Base-by-base conservation (phyloP, 2,797 vertebrate species). In the Anableps anableps region DNA sequence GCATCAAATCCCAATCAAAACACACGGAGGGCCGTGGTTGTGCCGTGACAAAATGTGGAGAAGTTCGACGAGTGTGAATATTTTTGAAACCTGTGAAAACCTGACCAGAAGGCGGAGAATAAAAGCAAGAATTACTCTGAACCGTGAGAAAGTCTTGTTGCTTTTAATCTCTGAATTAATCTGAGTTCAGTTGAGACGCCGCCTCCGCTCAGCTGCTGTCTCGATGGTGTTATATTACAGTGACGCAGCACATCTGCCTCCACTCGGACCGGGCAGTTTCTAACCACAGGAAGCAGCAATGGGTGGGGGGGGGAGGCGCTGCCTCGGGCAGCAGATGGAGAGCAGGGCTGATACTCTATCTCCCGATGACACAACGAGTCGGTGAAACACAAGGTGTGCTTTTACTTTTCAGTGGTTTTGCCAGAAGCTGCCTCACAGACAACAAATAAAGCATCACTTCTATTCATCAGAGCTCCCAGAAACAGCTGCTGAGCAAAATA, bases 321-420 rank as follows among this genome's bases (percentile, higher is more conserved):
- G 58, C 73, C 55, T 10, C 26, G 3, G 29, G 29, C 80, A 83
- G 81, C 93, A 93, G 92, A 90, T 91, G 92, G 91, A 83, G 26
- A 68, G 80, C 85, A 75, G 79, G 7, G 66, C 71, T 72, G 93
- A 88, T 51, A 92, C 81, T 83, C 76, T 47, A 87, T 75, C 80
- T 88, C 50, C 9, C 26, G 74, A 48, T 41, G 31, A 88, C 64
- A 36, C 75, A 77, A 50, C 0, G 1, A 72, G 84, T 80, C 83
- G 88, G 81, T 89, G 86, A 77, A 89, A 86, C 86, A 45, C 1
- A 13, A 90, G 86, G 74, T 80, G 80, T 58, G 74, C 16, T 3
- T 80, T 72, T 85, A 86, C 83, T 80, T 85, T 38, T n/a, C 16
- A 29, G 36, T 16, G 43, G 81, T 87, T 55, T 55, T 64, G 70